Conservation (phyloP, 2,888 invertebrate genomes). For the Nesidiocoris tenuis region DNA sequence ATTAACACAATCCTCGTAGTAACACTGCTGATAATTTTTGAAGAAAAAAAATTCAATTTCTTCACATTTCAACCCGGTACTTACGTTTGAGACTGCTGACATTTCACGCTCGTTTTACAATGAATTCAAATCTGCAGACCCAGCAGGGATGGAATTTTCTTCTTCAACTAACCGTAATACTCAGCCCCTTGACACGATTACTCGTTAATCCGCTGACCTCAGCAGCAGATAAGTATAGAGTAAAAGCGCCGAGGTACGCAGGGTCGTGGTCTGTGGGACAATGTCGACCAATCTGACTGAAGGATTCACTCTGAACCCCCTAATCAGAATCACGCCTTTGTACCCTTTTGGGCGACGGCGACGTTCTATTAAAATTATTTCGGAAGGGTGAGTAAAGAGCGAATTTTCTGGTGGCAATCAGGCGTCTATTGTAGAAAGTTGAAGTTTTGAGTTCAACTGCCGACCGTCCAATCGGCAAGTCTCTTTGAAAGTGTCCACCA, state of each 20-base stretch:
- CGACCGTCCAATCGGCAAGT: background rate
- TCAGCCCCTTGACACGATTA: background rate
- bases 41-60: no score
- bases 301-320: constrained; percentile 9
- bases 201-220: background rate
- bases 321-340: constrained; percentile 6
- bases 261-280: constrained; percentile 1
- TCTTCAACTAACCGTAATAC: background rate
- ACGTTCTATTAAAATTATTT: constrained; percentile 23
- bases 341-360: background rate
- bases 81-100: no score
- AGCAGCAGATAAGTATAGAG: background rate
- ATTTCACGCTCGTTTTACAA: background rate
- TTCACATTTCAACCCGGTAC: no score
- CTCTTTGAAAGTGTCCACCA: no score
- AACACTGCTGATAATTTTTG: no score
- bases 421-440: constrained; percentile 24
- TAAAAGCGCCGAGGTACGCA: background rate
- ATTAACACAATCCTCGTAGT: no score
- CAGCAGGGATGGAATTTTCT: background rate
- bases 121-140: background rate
- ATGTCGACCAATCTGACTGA: constrained; percentile 26
- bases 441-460: constrained; percentile 10
- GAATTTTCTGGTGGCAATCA: constrained; percentile 6
- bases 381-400: background rate